Evolutionary conservation across 2,888 invertebrate genomes (phyloP).

Genomic region (Meloe dianella): DNA sequence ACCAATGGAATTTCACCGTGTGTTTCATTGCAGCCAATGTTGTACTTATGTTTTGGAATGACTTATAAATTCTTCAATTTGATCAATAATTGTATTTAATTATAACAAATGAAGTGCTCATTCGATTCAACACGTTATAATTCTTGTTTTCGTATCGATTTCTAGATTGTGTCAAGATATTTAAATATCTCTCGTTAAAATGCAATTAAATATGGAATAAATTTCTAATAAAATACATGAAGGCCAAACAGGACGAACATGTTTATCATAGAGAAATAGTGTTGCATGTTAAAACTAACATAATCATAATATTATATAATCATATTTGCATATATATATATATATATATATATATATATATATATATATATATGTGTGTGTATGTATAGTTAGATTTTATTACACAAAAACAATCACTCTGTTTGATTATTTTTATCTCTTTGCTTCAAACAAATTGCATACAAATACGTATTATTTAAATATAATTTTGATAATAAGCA

Average conservation of each 20-base stretch:
- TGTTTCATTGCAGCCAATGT: too few species aligned
- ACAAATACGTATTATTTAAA: not conserved
- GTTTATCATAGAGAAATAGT: not conserved
- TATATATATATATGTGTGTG: too few species aligned
- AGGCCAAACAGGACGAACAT: not conserved
- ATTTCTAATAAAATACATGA: not conserved
- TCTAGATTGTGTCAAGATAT: not conserved
- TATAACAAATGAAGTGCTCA: not conserved
- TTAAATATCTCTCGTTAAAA: not conserved
- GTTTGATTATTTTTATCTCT: not conserved
- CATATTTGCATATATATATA: conserved; percentile 1
- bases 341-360: not conserved
- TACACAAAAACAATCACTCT: not conserved
- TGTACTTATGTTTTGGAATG: not conserved
- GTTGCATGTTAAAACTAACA: not conserved
- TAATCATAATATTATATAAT: conserved; percentile 9
- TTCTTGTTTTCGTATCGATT: not conserved
- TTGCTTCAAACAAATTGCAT: not conserved
- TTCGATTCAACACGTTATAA: not conserved
- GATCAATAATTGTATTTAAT: not conserved
- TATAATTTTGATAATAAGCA: not conserved
- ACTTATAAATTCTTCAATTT: not conserved
- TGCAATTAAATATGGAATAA: conserved; percentile 1
- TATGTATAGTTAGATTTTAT: not conserved
- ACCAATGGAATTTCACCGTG: too few species aligned